Percentiles rank a stretch among this genome's conserved stretches.
phyloP scores from a whole-genome alignment of 2,113 vertebrate species.

The Gopherus flavomarginatus region DNA sequence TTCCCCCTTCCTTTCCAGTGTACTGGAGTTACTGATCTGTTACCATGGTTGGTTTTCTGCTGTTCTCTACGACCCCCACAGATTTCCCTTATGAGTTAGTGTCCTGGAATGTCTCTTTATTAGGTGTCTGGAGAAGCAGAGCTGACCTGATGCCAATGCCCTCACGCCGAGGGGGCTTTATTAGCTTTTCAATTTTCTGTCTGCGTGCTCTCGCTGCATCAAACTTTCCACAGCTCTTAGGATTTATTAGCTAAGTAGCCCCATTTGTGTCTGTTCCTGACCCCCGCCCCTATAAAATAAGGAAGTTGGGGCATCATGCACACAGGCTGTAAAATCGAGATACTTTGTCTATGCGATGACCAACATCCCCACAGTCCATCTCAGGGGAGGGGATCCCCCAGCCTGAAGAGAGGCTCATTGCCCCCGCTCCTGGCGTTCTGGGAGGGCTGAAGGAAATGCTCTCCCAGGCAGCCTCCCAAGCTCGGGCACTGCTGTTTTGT shows the following conservation, averaged over 20 bases:
- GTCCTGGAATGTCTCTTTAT: slow-evolving; percentile 87
- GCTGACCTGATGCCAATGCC: slow-evolving; percentile 83
- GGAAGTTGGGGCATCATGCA: slow-evolving; percentile 7
- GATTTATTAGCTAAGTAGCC: slow-evolving; percentile 71
- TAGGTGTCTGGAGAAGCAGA: slow-evolving; percentile 83
- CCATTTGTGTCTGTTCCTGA: slow-evolving; percentile 47
- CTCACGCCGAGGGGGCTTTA: slow-evolving; percentile 85
- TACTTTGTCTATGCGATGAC: slow-evolving; percentile 21
- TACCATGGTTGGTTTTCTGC: slow-evolving; percentile 79
- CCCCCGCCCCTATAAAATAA: slow-evolving; percentile 22
- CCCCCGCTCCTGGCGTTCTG: background rate
- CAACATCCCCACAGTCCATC: background rate
- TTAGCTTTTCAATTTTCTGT: slow-evolving; percentile 88
- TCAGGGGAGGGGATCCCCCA: background rate
- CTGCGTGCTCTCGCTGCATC: slow-evolving; percentile 82
- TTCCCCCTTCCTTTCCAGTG: slow-evolving; percentile 50
- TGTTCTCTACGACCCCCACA: slow-evolving; percentile 77
- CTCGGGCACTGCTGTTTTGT: too few species aligned
- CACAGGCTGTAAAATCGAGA: slow-evolving; percentile 20
- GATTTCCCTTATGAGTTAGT: slow-evolving; percentile 83
- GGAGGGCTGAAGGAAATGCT: too few species aligned
- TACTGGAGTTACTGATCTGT: slow-evolving; percentile 56
- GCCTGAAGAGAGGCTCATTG: background rate
- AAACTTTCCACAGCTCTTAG: slow-evolving; percentile 84
- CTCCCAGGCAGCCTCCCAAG: too few species aligned